Conservation (phyloP, 1,140 invertebrate species). For the Drosophila sp. region DNA sequence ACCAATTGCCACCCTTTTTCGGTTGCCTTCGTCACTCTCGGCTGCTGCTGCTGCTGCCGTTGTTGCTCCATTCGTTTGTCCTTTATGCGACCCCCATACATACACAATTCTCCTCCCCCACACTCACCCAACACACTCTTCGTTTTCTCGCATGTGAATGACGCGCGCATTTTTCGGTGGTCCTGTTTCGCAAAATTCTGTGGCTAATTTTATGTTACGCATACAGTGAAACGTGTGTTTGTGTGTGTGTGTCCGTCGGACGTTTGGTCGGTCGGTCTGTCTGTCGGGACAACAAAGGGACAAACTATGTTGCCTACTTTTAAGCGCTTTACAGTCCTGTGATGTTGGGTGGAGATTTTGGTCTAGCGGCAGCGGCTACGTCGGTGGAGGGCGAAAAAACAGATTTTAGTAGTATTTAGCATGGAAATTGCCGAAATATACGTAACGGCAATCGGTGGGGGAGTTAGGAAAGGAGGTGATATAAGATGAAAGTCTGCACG, state of each 20-base stretch:
- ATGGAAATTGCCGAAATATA: constrained; percentile 36
- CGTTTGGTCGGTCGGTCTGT: constrained; percentile 33
- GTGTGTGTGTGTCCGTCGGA: constrained; percentile 37
- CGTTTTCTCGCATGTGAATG: constrained; percentile 49
- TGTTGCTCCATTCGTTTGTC: constrained; percentile 55
- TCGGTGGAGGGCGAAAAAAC: constrained; percentile 24
- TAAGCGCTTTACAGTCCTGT: constrained; percentile 63
- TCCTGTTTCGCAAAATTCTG: constrained; percentile 42
- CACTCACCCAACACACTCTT: constrained; percentile 1
- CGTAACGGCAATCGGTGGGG: constrained; percentile 9
- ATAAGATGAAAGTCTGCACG: not conserved
- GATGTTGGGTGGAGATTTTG: not conserved
- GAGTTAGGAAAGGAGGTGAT: not conserved
- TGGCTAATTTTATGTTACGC: constrained; percentile 76
- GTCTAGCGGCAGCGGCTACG: not conserved
- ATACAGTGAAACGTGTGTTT: constrained; percentile 48
- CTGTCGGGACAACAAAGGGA: constrained; percentile 14
- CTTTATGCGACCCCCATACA: constrained; percentile 69
- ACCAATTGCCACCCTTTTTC: constrained; percentile 23
- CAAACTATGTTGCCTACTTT: constrained; percentile 73
- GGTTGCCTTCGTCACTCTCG: constrained; percentile 12
- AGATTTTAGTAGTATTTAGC: constrained; percentile 38
- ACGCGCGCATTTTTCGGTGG: constrained; percentile 49
- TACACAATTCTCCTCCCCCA: constrained; percentile 26
- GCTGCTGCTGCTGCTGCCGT: not conserved